phyloP scores from a whole-genome alignment of 2,113 vertebrate species.

The Rynchops niger region DNA sequence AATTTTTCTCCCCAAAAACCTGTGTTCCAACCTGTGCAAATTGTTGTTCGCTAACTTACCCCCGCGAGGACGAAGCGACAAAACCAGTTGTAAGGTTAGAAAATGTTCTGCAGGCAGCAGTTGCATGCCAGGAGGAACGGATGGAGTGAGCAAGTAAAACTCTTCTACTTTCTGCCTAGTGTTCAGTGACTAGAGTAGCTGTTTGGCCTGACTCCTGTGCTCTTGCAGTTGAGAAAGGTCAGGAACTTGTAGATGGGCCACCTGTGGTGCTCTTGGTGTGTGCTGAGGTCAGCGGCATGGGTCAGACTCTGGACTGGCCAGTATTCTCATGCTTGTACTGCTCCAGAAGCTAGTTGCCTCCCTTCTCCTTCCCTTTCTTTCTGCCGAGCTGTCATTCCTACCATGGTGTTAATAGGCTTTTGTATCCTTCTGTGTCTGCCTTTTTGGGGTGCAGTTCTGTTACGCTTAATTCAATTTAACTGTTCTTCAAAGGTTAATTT shows the following conservation, averaged over 20 bases:
- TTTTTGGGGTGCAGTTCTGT: background rate
- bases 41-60: background rate
- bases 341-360: background rate
- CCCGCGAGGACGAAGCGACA: background rate
- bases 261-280: background rate
- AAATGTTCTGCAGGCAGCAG: background rate
- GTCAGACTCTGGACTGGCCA: background rate
- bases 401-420: background rate
- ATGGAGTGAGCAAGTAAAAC: background rate
- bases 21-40: background rate
- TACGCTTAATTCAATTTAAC: background rate
- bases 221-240: background rate
- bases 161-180: background rate
- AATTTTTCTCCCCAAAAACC: background rate
- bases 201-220: background rate
- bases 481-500: background rate
- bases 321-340: rapidly evolving
- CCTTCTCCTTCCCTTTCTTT: background rate
- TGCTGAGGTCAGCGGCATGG: background rate
- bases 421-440: background rate
- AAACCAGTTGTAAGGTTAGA: background rate
- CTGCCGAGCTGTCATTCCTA: background rate
- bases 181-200: background rate
- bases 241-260: background rate
- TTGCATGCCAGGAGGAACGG: background rate